phyloP scores from a whole-genome alignment of 2,888 invertebrate species.

The Orthosia gothica region DNA sequence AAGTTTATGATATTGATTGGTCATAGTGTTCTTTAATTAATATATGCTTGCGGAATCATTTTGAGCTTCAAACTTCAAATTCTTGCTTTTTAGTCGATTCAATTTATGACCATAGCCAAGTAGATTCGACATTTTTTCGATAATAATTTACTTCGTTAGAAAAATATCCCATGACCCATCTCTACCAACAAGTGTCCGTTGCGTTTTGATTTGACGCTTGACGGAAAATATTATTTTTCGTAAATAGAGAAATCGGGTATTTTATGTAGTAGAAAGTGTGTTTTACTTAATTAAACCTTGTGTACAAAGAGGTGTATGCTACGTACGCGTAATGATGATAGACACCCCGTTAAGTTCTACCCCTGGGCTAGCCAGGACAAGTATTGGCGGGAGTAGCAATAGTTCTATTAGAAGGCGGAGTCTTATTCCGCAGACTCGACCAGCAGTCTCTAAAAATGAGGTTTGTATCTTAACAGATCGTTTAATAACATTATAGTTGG shows the following conservation, averaged over 20 bases:
- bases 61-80: no score
- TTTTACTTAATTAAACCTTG: constrained; percentile 14
- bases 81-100: neutral
- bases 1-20: no score
- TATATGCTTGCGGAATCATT: neutral
- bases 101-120: neutral
- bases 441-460: constrained; percentile 78
- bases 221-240: constrained; percentile 38
- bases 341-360: constrained; percentile 84
- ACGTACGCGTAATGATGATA: constrained; percentile 73
- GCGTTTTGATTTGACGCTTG: constrained; percentile 69
- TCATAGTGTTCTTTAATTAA: no score
- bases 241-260: neutral
- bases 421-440: constrained; percentile 79
- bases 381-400: constrained; percentile 86
- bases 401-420: constrained; percentile 82
- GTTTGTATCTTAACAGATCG: constrained; percentile 68
- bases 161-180: neutral
- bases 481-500: neutral
- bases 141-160: no score
- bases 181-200: constrained; percentile 54
- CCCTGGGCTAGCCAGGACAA: constrained; percentile 77
- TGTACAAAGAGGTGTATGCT: constrained; percentile 26
- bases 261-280: neutral
- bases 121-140: neutral